Percentiles rank a stretch among this genome's conserved stretches.
Conservation (phyloP, 92 coral and sea anemone species). For the Anthopleura xanthogrammica region DNA sequence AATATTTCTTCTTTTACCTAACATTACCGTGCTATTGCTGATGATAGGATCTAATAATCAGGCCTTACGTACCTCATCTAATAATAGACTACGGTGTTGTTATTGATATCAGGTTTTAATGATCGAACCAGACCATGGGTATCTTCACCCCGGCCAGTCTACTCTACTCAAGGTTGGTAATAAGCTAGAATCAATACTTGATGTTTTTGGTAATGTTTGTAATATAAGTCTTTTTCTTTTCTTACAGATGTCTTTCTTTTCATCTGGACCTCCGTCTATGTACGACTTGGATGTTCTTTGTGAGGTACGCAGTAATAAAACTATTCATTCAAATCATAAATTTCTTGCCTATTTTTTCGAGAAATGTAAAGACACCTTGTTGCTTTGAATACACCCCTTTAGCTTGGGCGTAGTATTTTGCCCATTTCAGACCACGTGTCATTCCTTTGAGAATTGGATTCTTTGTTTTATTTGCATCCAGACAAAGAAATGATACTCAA, state of each 20-base stretch:
- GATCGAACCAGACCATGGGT: conserved; percentile 88
- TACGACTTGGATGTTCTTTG: conserved; percentile 88
- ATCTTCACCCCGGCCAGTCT: conserved; percentile 71
- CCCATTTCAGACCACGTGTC: no score
- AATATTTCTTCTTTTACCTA: neutral
- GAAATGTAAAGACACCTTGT: no score
- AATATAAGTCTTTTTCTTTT: neutral
- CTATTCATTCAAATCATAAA: no score
- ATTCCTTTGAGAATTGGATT: no score
- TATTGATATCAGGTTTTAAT: conserved; percentile 62
- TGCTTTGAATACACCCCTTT: no score
- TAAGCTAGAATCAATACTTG: neutral
- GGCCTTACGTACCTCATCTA: conserved; percentile 39
- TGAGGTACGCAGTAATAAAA: conserved; percentile 51
- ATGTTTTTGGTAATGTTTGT: neutral
- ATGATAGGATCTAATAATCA: conserved; percentile 71
- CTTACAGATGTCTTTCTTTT: conserved; percentile 83
- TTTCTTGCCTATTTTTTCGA: no score
- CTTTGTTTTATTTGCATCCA: no score
- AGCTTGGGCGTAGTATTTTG: no score
- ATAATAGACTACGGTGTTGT: neutral
- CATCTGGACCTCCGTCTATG: conserved; percentile 85
- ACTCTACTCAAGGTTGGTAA: conserved; percentile 77
- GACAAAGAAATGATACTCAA: no score
- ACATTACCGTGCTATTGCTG: neutral